These are phyloP conservation scores for Meloe dianella DNA, from an alignment of 2,888 invertebrate genomes.

Conservation along the genomic window DNA sequence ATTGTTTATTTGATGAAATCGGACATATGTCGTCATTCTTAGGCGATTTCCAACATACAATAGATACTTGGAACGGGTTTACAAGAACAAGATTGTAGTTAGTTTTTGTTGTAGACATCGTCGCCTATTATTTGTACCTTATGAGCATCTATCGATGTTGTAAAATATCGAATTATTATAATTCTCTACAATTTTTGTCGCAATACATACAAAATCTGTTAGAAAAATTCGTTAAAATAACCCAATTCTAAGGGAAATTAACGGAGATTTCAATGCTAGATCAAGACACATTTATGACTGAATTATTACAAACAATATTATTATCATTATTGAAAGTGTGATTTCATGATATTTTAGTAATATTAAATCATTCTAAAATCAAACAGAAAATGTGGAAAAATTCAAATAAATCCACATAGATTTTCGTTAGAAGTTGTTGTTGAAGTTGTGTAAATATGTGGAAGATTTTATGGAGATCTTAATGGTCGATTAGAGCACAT, in stretches of 20 bases:
- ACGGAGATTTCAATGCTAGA: background rate
- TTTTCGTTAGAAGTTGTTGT: background rate
- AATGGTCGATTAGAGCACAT: background rate
- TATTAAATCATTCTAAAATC: too few species aligned
- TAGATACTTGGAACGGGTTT: conserved; percentile 9
- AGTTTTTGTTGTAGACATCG: background rate
- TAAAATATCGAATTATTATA: too few species aligned
- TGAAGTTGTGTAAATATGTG: background rate
- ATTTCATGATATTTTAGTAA: too few species aligned
- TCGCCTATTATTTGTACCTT: conserved; percentile 15
- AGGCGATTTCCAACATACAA: background rate
- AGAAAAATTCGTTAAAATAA: background rate
- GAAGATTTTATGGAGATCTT: background rate
- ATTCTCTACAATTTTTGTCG: background rate
- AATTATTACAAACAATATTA: too few species aligned
- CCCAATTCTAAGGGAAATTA: too few species aligned
- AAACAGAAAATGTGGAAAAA: too few species aligned
- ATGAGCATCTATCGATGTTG: background rate
- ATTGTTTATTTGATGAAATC: conserved; percentile 15
- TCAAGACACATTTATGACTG: too few species aligned
- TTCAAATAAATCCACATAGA: too few species aligned
- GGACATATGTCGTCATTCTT: conserved; percentile 17
- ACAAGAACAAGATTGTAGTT: too few species aligned
- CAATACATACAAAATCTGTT: background rate
- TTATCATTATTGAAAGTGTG: too few species aligned